Base-by-base conservation (phyloP, 1,140 invertebrate species). In the Nautilus pompilius region DNA sequence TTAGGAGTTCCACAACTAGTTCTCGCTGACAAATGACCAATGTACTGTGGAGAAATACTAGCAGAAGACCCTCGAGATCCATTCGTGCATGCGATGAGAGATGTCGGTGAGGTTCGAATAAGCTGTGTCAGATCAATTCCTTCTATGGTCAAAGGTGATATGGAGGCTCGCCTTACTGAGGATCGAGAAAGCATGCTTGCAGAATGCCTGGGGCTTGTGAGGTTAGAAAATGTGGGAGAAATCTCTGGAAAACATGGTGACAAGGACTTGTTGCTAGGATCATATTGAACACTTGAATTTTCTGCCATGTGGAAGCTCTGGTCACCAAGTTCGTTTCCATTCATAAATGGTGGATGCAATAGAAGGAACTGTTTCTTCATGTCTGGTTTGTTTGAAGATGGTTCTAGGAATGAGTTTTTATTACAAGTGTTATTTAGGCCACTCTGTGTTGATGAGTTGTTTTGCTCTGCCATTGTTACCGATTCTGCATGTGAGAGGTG, bases 51-150 rank as follows among this genome's bases (percentile, higher is more conserved):
- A 22, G 71, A 74, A 4, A 68, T 71, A 51, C 68, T 75, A 10
- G 74, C 69, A 24, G 72, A 73, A 5, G 75, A 74, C 17, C 67
- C 93, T 75, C 91, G 93, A 6, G 91, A 85, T 0, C 92, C 93
- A 3, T 92, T 93, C 73, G 95, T 91, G 51, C 95, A 89, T n/a
- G 92, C 92, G 28, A 90, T 90, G 61, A 98, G 82, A 36, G 93
- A 96, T 69, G 94, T 96, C 0, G 95, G 95, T 15, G 94, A 97
- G 71, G 95, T 93, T 65, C 95, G 87, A 70, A 98, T 96, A 86
- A 97, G 91, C 41, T 93, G 93, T 74, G 93, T 93, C 75, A 81
- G 65, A 80, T 97, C 94, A 74, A 96, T 88, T 13, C 92, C 92
- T 79, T 97, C 94, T 2, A 78, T 75, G 0, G 93, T 94, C 72